Conservation (phyloP, 1,140 invertebrate genomes). For the Phortica variegata region DNA sequence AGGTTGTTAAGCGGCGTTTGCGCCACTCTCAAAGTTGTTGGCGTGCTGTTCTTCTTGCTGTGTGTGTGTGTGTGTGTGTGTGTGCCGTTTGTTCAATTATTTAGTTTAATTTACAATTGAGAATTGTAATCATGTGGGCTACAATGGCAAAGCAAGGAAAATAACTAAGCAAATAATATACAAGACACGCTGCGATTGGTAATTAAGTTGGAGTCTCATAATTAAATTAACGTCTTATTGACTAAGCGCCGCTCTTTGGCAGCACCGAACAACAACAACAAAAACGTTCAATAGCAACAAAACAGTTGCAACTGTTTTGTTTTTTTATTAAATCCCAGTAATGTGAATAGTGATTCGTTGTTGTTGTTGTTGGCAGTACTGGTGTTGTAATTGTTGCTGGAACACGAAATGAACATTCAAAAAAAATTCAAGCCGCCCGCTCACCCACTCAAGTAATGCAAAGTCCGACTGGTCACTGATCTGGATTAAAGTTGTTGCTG, state of each 20-base stretch:
- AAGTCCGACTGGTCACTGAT: constrained; percentile 53
- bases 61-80: too few relatives aligned
- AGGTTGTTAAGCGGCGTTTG: constrained; percentile 6
- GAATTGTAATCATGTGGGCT: constrained; percentile 6
- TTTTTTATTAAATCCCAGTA: too few relatives aligned
- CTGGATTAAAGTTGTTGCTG: constrained; percentile 30
- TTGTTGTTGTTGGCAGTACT: too few relatives aligned
- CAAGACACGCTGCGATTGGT: constrained; percentile 16
- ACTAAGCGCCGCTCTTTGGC: constrained; percentile 9
- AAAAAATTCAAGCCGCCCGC: too few relatives aligned
- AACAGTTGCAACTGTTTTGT: background rate
- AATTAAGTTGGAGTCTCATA: constrained; percentile 52
- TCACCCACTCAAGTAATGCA: constrained; percentile 16
- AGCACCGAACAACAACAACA: background rate
- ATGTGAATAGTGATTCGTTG: too few relatives aligned
- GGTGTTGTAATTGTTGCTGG: too few relatives aligned
- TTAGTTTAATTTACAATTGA: constrained; percentile 39
- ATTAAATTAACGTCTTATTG: constrained; percentile 50
- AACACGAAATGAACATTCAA: too few relatives aligned
- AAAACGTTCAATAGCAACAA: background rate
- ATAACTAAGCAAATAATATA: constrained; percentile 1
- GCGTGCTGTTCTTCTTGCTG: too few relatives aligned
- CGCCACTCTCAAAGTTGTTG: too few relatives aligned
- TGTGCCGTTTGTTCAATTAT: too few relatives aligned
- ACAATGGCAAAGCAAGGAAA: constrained; percentile 4